phyloP scores from a whole-genome alignment of 2,113 vertebrate species.

The Daubentonia madagascariensis region DNA sequence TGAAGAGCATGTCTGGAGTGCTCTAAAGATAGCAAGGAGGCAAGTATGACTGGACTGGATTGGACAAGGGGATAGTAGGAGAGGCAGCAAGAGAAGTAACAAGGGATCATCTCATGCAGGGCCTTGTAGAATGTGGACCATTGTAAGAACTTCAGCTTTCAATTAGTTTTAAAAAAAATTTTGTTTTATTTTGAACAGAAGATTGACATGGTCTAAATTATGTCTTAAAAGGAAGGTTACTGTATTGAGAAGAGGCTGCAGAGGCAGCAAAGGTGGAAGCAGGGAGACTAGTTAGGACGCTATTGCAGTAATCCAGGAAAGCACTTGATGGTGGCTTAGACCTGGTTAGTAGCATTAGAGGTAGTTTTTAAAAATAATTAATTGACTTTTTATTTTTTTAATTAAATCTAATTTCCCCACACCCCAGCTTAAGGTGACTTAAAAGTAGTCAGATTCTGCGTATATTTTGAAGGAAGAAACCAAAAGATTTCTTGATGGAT shows the following conservation, averaged over 20 bases:
- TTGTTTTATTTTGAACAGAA: not conserved
- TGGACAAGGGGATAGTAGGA: not conserved
- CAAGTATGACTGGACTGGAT: not conserved
- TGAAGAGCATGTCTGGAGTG: not conserved
- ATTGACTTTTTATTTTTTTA: not conserved
- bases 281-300: not conserved
- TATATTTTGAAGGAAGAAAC: not conserved
- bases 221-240: not conserved
- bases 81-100: not conserved
- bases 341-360: not conserved
- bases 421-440: not conserved
- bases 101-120: not conserved
- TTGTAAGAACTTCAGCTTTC: not conserved
- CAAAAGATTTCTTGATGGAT: not conserved
- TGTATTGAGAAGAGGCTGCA: not conserved
- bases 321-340: not conserved
- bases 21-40: not conserved
- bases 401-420: not conserved
- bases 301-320: not conserved
- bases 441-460: not conserved
- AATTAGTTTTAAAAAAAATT: not conserved
- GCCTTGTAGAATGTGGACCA: not conserved
- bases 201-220: not conserved
- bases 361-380: not conserved
- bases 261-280: not conserved